Evolutionary conservation across 2,113 vertebrate genomes (phyloP).

Genomic region (Cichladusa arquata): DNA sequence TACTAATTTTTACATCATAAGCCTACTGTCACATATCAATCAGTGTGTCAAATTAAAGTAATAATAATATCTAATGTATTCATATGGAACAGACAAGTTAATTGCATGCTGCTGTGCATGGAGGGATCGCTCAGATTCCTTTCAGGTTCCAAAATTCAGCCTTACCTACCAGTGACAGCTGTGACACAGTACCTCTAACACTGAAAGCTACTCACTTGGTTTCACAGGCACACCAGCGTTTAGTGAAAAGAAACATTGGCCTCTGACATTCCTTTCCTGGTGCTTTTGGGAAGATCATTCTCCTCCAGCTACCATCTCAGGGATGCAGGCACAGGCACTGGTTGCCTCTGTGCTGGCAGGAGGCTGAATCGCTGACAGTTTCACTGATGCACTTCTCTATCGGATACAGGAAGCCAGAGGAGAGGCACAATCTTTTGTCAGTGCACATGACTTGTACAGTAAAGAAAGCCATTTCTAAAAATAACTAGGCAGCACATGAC

Average conservation of each 20-base stretch:
- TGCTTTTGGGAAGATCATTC: not conserved
- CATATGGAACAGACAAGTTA: not conserved
- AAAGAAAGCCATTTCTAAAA: not conserved
- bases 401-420: not conserved
- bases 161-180: not conserved
- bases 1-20: not conserved
- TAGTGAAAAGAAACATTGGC: not conserved
- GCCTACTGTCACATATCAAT: not conserved
- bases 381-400: not conserved
- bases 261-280: not conserved
- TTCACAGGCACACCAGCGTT: not conserved
- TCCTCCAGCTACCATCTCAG: not conserved
- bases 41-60: not conserved
- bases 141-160: not conserved
- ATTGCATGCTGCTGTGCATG: not conserved
- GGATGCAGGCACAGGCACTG: not conserved
- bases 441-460: not conserved
- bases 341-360: not conserved
- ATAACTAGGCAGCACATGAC: not conserved
- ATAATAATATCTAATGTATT: not conserved
- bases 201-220: not conserved
- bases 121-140: not conserved
- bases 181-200: not conserved
- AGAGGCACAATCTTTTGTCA: not conserved
- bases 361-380: slow-evolving; percentile 25